These are phyloP conservation scores for Meteorus cinctellus DNA, from an alignment of 2,888 invertebrate genomes.

Conservation along the genomic window DNA sequence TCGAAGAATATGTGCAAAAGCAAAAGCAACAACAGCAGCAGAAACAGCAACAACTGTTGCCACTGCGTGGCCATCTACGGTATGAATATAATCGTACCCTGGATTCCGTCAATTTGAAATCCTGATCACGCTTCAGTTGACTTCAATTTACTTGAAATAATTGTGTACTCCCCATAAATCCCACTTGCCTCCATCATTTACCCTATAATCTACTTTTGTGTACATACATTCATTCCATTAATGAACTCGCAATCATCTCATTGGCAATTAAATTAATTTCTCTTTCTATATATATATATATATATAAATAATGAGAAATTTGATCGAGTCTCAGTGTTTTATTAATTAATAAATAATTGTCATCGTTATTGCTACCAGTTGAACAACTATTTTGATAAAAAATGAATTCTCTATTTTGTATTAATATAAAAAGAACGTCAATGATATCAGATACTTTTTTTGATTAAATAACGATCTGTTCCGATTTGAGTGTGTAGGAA, in stretches of 20 bases:
- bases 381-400: neutral
- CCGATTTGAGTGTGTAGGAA: conserved; percentile 23
- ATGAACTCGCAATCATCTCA: conserved; percentile 30
- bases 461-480: conserved; percentile 25
- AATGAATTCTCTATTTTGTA: neutral
- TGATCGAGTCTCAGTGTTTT: neutral
- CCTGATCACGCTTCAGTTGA: conserved; percentile 43
- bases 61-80: conserved; percentile 41
- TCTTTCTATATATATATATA: conserved; percentile 20
- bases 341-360: conserved; percentile 9
- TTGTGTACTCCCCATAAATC: conserved; percentile 16
- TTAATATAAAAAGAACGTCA: conserved; percentile 1
- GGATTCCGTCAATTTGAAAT: conserved; percentile 43
- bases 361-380: neutral
- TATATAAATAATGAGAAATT: conserved; percentile 1
- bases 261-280: conserved; percentile 38
- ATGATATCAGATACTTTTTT: neutral
- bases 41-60: neutral
- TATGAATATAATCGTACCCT: conserved; percentile 44
- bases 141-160: conserved; percentile 42
- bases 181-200: neutral
- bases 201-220: conserved; percentile 3
- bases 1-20: conserved; percentile 19
- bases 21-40: neutral
- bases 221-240: neutral